phyloP scores from a whole-genome alignment of 2,797 vertebrate genomes.

The Fringilla coelebs region DNA sequence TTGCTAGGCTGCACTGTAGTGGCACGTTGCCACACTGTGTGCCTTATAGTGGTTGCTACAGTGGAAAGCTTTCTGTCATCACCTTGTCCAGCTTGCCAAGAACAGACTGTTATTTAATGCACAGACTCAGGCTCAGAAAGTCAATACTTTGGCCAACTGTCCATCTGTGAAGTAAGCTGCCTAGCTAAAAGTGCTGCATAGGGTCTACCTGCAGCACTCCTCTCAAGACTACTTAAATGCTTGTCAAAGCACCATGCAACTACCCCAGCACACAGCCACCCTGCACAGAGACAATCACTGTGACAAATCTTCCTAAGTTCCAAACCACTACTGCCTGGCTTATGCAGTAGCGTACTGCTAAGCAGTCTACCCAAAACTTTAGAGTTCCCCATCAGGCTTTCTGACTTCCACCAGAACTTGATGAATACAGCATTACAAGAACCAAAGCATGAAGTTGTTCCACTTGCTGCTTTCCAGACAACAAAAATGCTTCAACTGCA shows the following conservation, averaged over 20 bases:
- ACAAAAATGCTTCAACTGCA: background rate
- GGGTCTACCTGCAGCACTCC: background rate
- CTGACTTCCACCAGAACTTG: background rate
- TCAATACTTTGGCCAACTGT: background rate
- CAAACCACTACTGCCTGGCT: background rate
- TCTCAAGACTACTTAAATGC: background rate
- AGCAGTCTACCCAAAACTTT: background rate
- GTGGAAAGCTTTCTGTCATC: background rate
- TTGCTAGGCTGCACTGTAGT: background rate
- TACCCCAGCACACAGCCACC: background rate
- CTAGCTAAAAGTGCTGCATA: background rate
- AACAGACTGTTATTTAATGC: background rate
- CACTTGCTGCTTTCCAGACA: background rate
- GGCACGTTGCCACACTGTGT: background rate
- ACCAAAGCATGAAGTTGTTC: background rate
- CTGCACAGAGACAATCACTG: accelerated
- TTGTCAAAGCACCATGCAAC: background rate
- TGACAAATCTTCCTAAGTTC: background rate
- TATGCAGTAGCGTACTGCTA: accelerated
- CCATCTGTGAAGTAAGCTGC: background rate
- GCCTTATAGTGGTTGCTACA: background rate
- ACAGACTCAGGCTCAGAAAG: background rate
- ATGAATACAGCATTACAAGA: background rate
- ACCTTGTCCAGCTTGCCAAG: background rate
- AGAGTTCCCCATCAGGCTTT: background rate